Conservation (phyloP, 2,113 vertebrate species). For the Apteryx owenii region DNA sequence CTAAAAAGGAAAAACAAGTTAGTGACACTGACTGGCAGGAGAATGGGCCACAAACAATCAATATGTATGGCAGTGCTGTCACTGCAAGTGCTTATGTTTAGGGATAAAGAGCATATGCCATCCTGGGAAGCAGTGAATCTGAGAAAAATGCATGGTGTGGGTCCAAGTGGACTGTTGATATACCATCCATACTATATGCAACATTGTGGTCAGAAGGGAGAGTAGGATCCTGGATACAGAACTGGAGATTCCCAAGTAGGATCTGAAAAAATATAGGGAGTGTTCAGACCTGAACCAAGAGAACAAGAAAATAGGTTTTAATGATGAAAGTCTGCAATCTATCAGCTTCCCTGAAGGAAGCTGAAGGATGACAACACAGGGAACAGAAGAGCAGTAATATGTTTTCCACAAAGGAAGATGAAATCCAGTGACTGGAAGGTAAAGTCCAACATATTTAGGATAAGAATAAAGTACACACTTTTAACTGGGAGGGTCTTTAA, state of each 20-base stretch:
- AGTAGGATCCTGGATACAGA: not conserved
- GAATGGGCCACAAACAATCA: not conserved
- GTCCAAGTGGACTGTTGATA: not conserved
- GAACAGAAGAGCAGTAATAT: not conserved
- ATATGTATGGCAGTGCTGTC: fast-evolving
- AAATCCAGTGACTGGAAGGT: not conserved
- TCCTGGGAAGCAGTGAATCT: not conserved
- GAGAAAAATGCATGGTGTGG: not conserved
- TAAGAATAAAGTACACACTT: not conserved
- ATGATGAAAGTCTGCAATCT: not conserved
- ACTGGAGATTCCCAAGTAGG: not conserved
- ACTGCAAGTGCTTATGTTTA: not conserved
- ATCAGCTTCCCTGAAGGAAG: not conserved
- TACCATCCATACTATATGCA: not conserved
- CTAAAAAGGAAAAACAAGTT: not conserved
- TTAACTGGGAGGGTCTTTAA: not conserved
- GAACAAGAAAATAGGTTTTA: not conserved
- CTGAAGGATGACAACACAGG: not conserved
- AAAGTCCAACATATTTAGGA: not conserved
- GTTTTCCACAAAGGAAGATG: not conserved
- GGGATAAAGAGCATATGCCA: not conserved
- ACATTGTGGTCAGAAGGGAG: not conserved
- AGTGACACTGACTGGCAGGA: not conserved
- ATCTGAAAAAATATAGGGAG: not conserved
- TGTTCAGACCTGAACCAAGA: not conserved